phyloP scores from a whole-genome alignment of 2,888 invertebrate genomes.

The Patella pellucida region DNA sequence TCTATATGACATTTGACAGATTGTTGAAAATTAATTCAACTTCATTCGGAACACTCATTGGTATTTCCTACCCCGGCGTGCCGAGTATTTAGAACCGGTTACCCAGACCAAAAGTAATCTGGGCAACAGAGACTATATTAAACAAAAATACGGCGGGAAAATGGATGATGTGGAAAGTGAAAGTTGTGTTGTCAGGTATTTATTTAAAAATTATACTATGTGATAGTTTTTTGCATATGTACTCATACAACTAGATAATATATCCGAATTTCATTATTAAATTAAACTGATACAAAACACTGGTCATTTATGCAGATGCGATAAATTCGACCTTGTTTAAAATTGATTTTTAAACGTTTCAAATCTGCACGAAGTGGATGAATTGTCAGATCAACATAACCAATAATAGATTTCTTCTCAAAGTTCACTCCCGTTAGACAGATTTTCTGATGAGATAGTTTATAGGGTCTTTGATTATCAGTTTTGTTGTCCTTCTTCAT shows the following conservation, averaged over 20 bases:
- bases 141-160: neutral
- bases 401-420: conserved; percentile 90
- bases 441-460: conserved; percentile 84
- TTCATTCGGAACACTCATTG: too few species aligned
- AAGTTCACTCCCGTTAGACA: conserved; percentile 96
- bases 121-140: too few species aligned
- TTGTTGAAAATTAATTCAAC: too few species aligned
- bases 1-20: too few species aligned
- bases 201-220: too few species aligned
- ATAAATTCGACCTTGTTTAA: conserved; percentile 92
- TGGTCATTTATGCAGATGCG: conserved; percentile 84
- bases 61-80: too few species aligned
- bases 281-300: too few species aligned
- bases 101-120: too few species aligned
- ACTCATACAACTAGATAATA: too few species aligned
- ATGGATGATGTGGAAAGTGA: conserved; percentile 1
- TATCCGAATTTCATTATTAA: too few species aligned
- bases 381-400: conserved; percentile 91
- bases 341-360: conserved; percentile 87
- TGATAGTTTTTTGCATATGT: too few species aligned
- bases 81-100: too few species aligned
- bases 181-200: neutral
- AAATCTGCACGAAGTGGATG: conserved; percentile 88
- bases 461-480: conserved; percentile 49
- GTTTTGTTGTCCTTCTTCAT: conserved; percentile 47